Base-by-base conservation (phyloP, 2,888 invertebrate genomes). In the Tipula helvola region DNA sequence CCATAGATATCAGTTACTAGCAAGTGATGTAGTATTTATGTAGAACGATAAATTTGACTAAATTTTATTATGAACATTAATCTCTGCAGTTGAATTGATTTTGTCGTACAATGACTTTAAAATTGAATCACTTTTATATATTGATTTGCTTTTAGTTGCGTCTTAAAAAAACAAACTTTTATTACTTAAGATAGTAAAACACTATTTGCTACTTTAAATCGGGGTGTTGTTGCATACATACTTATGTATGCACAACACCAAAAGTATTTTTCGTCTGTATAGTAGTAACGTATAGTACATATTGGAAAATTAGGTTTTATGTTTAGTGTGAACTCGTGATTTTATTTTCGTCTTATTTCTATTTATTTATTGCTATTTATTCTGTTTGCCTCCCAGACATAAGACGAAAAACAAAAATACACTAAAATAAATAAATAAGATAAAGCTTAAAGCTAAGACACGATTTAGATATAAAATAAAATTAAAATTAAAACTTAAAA, bases 291-390 rank as follows among this genome's bases (percentile, higher is more conserved):
- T 57, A n/a, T 16, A 16, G 16, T 3, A 44, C 5, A 52, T 52
- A 71, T 71, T 10, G 71, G 71, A 71, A 71, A 71, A 28, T 71
- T 71, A 28, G 28, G 71, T 71, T 71, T 71, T 71, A 71, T 71
- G 71, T 71, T 71, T 71, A 71, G 71, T 71, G 71, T 71, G 71
- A 71, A 71, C 71, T 71, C 71, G 71, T 71, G 71, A 71, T 71
- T 71, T 71, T 71, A 71, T 71, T 71, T 71, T 71, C 71, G 28
- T 71, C 28, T 71, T 71, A 57, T 57, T 57, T 57, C 57, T 57
- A 57, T 57, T 28, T 71, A 71, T 71, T 28, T 71, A 71, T 71
- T 16, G 16, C 16, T 71, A 52, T 52, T 16, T 52, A 52, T 52
- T 7, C 52, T 71, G 28, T 71, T 71, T 71, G 71, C 71, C 71